These are phyloP conservation scores for Ramazzottius varieornatus DNA, from an alignment of 2,888 invertebrate genomes.

Conservation along the genomic window DNA sequence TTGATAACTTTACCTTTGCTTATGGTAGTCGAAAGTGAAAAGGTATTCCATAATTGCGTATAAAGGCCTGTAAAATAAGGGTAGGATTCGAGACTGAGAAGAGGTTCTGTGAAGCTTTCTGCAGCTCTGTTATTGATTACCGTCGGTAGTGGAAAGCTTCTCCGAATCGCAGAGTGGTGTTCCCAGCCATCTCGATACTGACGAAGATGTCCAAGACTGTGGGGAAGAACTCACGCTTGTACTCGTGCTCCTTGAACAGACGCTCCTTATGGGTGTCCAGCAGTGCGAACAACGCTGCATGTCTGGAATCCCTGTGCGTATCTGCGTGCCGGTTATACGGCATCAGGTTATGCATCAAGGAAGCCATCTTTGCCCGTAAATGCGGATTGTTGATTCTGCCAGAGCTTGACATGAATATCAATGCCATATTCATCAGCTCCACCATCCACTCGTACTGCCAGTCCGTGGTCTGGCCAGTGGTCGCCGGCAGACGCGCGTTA, in stretches of 20 bases:
- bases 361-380: constrained; percentile 61
- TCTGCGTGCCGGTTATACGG: constrained; percentile 39
- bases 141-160: constrained; percentile 91
- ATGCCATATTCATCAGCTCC: constrained; percentile 32
- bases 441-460: constrained; percentile 4
- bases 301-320: constrained; percentile 20
- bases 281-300: neutral
- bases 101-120: no score
- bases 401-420: constrained; percentile 65
- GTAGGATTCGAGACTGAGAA: no score
- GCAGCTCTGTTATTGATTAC: no score
- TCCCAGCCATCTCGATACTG: constrained; percentile 88
- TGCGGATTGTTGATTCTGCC: constrained; percentile 63
- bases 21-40: constrained; percentile 54
- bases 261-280: constrained; percentile 17
- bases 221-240: constrained; percentile 35
- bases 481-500: constrained; percentile 12
- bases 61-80: constrained; percentile 79
- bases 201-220: constrained; percentile 70
- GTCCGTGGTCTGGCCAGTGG: constrained; percentile 16
- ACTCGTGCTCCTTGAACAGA: constrained; percentile 32
- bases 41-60: constrained; percentile 70
- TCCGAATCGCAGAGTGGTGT: constrained; percentile 78
- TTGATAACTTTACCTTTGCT: constrained; percentile 32
- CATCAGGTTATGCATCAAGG: constrained; percentile 57